Conservation (phyloP, 2,888 invertebrate species). For the Folsomia candida region DNA sequence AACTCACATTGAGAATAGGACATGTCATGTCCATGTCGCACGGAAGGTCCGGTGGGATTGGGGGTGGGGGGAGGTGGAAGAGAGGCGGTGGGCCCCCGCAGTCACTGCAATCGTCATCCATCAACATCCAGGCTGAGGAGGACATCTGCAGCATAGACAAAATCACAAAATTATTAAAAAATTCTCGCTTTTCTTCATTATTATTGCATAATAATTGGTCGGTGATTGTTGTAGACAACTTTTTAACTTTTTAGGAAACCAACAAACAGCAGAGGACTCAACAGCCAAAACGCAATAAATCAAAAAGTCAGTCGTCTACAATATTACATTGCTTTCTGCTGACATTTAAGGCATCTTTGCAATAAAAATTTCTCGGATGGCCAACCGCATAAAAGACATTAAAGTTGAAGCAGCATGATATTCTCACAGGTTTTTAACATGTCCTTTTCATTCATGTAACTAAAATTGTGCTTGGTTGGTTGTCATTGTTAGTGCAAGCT, state of each 20-base stretch:
- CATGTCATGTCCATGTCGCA: conserved; percentile 51
- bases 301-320: neutral
- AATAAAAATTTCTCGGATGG: conserved; percentile 12
- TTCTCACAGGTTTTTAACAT: neutral
- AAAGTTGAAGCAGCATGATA: neutral
- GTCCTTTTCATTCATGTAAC: neutral
- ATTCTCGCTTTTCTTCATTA: conserved; percentile 1
- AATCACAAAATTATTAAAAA: conserved; percentile 12
- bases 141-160: conserved; percentile 50
- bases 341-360: conserved; percentile 9
- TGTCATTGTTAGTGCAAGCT: neutral
- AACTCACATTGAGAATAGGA: conserved; percentile 49
- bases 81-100: conserved; percentile 49
- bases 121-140: conserved; percentile 51
- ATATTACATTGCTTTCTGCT: neutral
- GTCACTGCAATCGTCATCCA: conserved; percentile 50
- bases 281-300: conserved; percentile 1
- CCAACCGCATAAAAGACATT: neutral
- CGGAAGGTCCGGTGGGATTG: conserved; percentile 50
- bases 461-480: neutral
- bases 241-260: too few species aligned
- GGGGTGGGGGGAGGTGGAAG: conserved; percentile 50
- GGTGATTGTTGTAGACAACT: too few species aligned
- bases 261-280: too few species aligned
- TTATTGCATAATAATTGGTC: too few species aligned